phyloP scores from a whole-genome alignment of 37 sponge, comb jelly and placozoan genomes.

The Cladorhizidae sp. region DNA sequence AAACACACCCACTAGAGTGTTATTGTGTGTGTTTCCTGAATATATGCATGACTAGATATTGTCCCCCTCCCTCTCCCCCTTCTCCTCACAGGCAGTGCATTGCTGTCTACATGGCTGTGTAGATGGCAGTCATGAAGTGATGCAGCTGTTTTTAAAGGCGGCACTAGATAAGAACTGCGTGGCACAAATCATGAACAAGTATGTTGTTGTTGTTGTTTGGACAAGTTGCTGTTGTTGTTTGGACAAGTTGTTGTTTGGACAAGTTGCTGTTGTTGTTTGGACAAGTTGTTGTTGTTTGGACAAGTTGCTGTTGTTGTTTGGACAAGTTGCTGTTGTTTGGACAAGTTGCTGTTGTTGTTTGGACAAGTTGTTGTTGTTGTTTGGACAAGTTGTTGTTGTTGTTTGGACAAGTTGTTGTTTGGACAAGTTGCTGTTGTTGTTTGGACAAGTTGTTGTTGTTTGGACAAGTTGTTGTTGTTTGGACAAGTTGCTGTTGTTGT shows the following conservation, averaged over 20 bases:
- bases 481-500: background rate
- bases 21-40: no score
- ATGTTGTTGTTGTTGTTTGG: background rate
- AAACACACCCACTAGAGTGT: no score
- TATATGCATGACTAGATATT: no score
- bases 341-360: no score
- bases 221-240: background rate
- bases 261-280: background rate
- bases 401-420: constrained; percentile 17
- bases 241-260: background rate
- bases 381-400: no score
- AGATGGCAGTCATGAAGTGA: constrained; percentile 7
- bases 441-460: background rate
- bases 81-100: constrained; percentile 43
- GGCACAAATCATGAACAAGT: constrained; percentile 61
- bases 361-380: no score
- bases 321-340: no score
- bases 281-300: no score
- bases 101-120: constrained; percentile 54
- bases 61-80: no score
- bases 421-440: no score
- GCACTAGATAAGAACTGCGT: constrained; percentile 25
- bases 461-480: background rate
- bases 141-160: constrained; percentile 19
- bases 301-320: no score